Conservation (phyloP, 2,797 vertebrate genomes). For the Danionella dracula region DNA sequence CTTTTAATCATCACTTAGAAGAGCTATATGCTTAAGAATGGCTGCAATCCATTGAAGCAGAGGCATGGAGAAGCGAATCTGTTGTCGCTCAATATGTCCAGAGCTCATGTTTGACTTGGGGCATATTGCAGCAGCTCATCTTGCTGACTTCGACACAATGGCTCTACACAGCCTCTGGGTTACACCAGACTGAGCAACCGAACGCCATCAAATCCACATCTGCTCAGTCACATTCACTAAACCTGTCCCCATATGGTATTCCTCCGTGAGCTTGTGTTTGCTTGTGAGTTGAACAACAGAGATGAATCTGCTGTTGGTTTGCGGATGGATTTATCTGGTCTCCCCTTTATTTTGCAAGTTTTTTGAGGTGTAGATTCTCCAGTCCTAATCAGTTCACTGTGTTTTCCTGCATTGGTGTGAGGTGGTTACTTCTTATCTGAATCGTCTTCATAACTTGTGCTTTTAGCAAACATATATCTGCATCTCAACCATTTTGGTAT, state of each 20-base stretch:
- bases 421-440: not conserved
- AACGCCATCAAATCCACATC: conserved; percentile 37
- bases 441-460: not conserved
- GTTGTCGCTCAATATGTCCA: conserved; percentile 21
- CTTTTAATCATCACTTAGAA: conserved; percentile 34
- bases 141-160: conserved; percentile 28
- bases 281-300: conserved; percentile 4
- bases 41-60: conserved; percentile 6
- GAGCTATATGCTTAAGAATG: conserved; percentile 7
- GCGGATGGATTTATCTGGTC: conserved; percentile 25
- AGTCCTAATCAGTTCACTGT: not conserved
- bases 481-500: too few relatives aligned
- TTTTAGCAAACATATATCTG: not conserved
- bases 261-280: conserved; percentile 21
- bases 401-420: not conserved
- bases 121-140: conserved; percentile 28
- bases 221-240: conserved; percentile 15
- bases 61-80: not conserved
- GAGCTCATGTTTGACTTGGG: conserved; percentile 10
- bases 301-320: conserved; percentile 22
- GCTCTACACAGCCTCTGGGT: conserved; percentile 8
- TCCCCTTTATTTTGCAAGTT: conserved; percentile 10
- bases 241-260: conserved; percentile 37
- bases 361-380: not conserved
- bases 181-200: conserved; percentile 35